These are phyloP conservation scores for Catagonus wagneri DNA, from an alignment of 2,113 vertebrate genomes.

Conservation along the genomic window DNA sequence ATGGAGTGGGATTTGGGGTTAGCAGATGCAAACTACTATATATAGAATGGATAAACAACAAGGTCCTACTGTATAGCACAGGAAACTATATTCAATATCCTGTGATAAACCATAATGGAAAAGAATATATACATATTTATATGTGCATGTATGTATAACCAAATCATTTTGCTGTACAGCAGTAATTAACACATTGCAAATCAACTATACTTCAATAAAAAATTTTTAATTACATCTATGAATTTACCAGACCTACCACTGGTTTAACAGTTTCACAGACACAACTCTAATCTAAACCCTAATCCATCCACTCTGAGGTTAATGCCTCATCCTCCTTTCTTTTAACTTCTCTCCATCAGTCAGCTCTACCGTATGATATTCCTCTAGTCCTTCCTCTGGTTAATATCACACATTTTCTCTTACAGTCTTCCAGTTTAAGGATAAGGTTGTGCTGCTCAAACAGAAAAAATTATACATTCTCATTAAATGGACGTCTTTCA, in stretches of 20 bases:
- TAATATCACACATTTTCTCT: background rate
- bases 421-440: conserved; percentile 16
- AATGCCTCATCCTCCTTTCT: background rate
- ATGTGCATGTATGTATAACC: too few species aligned
- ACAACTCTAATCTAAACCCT: background rate
- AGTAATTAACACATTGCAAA: too few species aligned
- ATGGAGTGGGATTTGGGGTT: too few species aligned
- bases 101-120: too few species aligned
- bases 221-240: background rate
- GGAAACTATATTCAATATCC: too few species aligned
- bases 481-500: conserved; percentile 26
- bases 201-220: too few species aligned
- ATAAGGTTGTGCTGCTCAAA: background rate
- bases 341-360: background rate
- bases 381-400: background rate
- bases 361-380: background rate
- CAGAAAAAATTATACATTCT: background rate
- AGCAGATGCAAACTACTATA: too few species aligned
- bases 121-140: too few species aligned
- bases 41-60: too few species aligned
- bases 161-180: too few species aligned
- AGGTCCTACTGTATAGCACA: too few species aligned
- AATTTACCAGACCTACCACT: background rate
- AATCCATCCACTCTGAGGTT: background rate
- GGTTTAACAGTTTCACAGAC: conserved; percentile 34